These are phyloP conservation scores for Drosophila ohnishii DNA, from an alignment of 1,140 invertebrate species.

Conservation along the genomic window DNA sequence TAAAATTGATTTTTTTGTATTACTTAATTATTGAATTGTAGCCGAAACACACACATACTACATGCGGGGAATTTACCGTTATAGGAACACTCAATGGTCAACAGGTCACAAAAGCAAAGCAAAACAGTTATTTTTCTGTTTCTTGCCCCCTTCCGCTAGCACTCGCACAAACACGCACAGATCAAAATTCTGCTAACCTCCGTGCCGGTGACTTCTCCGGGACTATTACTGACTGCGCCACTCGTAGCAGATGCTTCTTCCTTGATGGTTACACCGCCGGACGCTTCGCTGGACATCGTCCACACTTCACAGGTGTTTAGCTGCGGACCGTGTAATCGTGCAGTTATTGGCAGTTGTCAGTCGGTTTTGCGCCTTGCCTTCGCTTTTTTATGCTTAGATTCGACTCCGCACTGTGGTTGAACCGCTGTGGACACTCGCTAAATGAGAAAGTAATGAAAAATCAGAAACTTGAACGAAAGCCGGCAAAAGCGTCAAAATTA, in stretches of 20 bases:
- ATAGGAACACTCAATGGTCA: background rate
- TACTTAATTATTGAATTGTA: too few relatives aligned
- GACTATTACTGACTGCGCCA: constrained; percentile 14
- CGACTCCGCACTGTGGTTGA: background rate
- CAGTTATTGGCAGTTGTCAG: background rate
- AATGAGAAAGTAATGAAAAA: background rate
- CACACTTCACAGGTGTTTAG: constrained; percentile 6
- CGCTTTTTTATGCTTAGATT: background rate
- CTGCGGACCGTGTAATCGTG: background rate
- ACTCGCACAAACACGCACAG: constrained; percentile 1
- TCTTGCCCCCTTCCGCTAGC: background rate
- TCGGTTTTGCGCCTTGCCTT: background rate
- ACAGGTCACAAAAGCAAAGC: background rate
- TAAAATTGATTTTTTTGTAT: too few relatives aligned
- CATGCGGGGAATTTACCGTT: background rate
- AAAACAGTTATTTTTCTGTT: background rate
- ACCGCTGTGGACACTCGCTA: background rate
- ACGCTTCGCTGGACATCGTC: constrained; percentile 48
- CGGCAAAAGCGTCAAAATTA: constrained; percentile 5
- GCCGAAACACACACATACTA: background rate
- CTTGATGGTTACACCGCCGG: constrained; percentile 41
- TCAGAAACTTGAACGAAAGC: background rate
- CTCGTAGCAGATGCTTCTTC: constrained; percentile 41
- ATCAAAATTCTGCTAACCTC: constrained; percentile 29
- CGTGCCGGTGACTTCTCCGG: constrained; percentile 17